phyloP scores from a whole-genome alignment of 1,140 invertebrate species.

The Musca domestica region DNA sequence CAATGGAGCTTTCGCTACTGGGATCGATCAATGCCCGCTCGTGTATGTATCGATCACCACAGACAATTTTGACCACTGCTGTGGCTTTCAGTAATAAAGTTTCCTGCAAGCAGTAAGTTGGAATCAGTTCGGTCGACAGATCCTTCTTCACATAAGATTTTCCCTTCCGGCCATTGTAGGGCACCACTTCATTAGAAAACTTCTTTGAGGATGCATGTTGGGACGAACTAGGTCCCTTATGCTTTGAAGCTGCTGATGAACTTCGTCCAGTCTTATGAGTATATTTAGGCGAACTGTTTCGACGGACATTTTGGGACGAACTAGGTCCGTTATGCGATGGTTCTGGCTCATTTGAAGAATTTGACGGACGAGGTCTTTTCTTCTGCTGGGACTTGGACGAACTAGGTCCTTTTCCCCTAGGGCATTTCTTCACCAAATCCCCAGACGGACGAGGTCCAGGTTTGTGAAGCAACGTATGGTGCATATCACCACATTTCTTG shows the following conservation, averaged over 20 bases:
- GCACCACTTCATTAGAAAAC: neutral
- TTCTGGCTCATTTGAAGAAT: no score
- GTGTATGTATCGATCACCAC: neutral
- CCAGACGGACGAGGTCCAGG: neutral
- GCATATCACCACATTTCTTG: neutral
- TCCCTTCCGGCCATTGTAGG: neutral
- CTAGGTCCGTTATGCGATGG: neutral
- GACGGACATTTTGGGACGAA: slow-evolving; percentile 5
- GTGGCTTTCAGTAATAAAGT: neutral
- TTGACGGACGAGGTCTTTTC: neutral
- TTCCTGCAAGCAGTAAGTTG: neutral
- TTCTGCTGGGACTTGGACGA: no score
- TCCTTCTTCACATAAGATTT: neutral
- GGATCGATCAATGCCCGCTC: neutral
- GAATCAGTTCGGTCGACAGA: neutral
- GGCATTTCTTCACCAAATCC: no score
- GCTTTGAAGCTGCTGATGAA: no score
- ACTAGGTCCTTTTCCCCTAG: no score
- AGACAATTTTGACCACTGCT: neutral
- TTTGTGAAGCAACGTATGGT: neutral
- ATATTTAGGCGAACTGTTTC: no score
- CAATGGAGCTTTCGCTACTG: neutral
- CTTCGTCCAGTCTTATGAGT: no score
- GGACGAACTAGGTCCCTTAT: no score
- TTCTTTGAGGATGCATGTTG: neutral